Percentiles rank a stretch among this genome's conserved stretches.
These are phyloP conservation scores for Cryptoprocta ferox DNA, from an alignment of 2,797 vertebrate species.

Conservation along the genomic window DNA sequence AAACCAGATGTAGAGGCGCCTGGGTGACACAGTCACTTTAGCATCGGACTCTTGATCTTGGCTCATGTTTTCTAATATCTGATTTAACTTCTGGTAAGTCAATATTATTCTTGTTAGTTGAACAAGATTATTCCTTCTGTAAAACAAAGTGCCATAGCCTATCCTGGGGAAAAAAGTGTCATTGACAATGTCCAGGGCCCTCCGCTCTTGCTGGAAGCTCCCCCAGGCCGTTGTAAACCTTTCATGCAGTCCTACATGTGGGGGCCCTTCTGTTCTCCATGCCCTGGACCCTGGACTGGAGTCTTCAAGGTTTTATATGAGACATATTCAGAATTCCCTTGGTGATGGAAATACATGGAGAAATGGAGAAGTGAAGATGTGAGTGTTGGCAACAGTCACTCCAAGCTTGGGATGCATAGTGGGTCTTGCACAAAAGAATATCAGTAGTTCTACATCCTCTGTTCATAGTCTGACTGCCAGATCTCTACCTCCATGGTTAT, in stretches of 20 bases:
- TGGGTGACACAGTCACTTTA: too few relatives aligned
- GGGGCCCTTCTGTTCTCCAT: not conserved
- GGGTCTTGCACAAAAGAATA: not conserved
- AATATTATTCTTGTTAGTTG: not conserved
- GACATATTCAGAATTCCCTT: not conserved
- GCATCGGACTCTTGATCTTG: too few relatives aligned
- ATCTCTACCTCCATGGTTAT: not conserved
- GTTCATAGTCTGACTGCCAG: not conserved
- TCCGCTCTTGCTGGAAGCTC: not conserved
- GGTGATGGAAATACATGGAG: not conserved
- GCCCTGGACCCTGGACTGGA: not conserved
- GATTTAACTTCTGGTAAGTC: not conserved
- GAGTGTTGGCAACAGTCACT: too few relatives aligned
- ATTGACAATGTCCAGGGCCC: fast-evolving
- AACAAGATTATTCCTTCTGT: not conserved
- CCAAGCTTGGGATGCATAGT: not conserved
- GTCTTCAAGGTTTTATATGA: not conserved
- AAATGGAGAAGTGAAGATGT: not conserved
- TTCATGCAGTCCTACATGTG: not conserved
- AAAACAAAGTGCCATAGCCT: not conserved
- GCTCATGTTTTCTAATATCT: not conserved
- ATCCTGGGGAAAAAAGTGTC: too few relatives aligned
- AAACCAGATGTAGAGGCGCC: not conserved
- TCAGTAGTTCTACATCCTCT: not conserved
- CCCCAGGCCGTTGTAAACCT: not conserved